These are phyloP conservation scores for Sakesphorus luctuosus DNA, from an alignment of 2,113 vertebrate genomes.

Conservation along the genomic window DNA sequence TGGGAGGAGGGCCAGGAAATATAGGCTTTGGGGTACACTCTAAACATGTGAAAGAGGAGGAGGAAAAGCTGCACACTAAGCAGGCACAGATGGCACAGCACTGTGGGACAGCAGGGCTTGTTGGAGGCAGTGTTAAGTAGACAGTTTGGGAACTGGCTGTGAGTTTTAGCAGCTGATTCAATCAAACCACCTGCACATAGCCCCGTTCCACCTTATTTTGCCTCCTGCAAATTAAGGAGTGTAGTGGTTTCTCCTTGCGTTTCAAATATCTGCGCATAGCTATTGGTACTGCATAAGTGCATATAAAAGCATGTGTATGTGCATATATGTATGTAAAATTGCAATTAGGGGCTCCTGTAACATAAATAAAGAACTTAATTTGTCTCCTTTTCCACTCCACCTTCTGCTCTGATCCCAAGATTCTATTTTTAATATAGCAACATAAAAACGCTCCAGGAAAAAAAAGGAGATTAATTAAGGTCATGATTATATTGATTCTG, in stretches of 20 bases:
- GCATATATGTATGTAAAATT: background rate
- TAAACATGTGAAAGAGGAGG: constrained; percentile 14
- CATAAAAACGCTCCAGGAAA: background rate
- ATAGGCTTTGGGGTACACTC: background rate
- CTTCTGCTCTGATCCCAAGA: background rate
- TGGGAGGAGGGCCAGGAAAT: constrained; percentile 35
- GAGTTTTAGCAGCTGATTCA: constrained; percentile 61
- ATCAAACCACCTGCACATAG: constrained; percentile 21
- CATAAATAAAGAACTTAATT: background rate
- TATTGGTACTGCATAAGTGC: background rate
- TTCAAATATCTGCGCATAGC: background rate
- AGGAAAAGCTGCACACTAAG: constrained; percentile 23
- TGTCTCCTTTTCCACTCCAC: background rate
- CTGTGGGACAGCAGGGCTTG: constrained; percentile 34
- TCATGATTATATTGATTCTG: background rate
- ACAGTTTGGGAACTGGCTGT: constrained; percentile 57
- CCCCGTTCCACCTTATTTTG: background rate
- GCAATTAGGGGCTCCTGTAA: background rate
- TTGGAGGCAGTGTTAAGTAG: constrained; percentile 59
- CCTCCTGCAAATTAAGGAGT: background rate
- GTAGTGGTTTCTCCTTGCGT: background rate
- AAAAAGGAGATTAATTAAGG: background rate
- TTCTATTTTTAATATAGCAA: background rate
- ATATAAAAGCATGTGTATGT: rapidly evolving
- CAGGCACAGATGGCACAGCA: constrained; percentile 39